Conservation (phyloP, 2,888 invertebrate genomes). For the Xanthia icteritia region DNA sequence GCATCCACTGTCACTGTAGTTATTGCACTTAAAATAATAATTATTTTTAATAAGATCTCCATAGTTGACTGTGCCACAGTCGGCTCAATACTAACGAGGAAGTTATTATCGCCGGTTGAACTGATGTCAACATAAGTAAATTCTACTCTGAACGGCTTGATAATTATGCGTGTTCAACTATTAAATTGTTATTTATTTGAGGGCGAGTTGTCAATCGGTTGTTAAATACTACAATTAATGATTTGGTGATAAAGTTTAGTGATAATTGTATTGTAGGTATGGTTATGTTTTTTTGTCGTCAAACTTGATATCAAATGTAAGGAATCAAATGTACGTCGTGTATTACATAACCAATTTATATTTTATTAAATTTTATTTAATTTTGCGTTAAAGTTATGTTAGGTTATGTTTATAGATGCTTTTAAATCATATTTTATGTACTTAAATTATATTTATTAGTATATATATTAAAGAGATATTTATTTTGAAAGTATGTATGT, state of each 20-base stretch:
- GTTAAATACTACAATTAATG: neutral
- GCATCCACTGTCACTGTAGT: constrained; percentile 51
- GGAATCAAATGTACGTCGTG: neutral
- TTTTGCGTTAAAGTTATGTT: too few relatives aligned
- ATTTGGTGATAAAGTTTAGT: neutral
- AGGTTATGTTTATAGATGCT: neutral
- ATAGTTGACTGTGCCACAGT: constrained; percentile 43
- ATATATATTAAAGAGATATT: too few relatives aligned
- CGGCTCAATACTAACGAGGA: constrained; percentile 47
- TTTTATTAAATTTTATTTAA: too few relatives aligned
- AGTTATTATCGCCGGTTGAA: constrained; percentile 50
- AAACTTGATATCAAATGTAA: too few relatives aligned
- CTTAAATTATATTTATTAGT: too few relatives aligned
- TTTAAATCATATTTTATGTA: neutral
- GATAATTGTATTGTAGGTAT: neutral
- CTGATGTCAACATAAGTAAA: constrained; percentile 38
- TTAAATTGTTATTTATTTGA: constrained; percentile 18
- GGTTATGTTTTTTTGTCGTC: neutral
- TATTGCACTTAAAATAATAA: constrained; percentile 53
- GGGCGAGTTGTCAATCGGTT: neutral
- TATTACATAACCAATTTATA: neutral
- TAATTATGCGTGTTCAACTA: constrained; percentile 22
- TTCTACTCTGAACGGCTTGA: constrained; percentile 13
- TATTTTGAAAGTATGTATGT: too few relatives aligned
- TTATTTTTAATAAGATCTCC: constrained; percentile 48